Evolutionary conservation across 2,888 invertebrate species (phyloP), one percentile per base, ranked within the genome.

Genomic region (Mallateleia sp.): DNA sequence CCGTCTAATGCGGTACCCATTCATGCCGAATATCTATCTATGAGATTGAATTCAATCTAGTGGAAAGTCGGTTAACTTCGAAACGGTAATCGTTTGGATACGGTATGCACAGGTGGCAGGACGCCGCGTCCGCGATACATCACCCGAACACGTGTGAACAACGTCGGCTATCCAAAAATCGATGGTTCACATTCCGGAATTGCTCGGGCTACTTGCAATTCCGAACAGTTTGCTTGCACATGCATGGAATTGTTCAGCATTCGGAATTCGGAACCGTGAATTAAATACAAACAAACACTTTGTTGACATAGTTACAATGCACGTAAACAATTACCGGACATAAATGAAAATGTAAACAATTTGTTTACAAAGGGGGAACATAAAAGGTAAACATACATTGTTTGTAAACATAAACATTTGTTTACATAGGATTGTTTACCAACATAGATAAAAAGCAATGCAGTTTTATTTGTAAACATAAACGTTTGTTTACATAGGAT

Each of bases 51-150:
- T 90, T 91, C 88, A 91, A 92, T 92, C 92, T 89, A 91, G 72
- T 88, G 92, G 93, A 93, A 92, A 93, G 89, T 83, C 60, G 45
- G 74, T 80, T 87, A 74, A 66, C 72, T 80, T 60, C 69, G 82
- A 88, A 91, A 89, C 90, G 87, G 87, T 90, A 92, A 93, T 93
- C 93, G 91, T 74, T 93, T 91, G 89, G 92, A 89, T 85, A 93
- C 92, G 92, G 89, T 89, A 88, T 80, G 91, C 90, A 93, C 93
- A 93, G 93, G 93, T 94, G 93, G 91, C 88, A 79, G 87, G 87
- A 87, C 58, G 79, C 64, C 82, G 69, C 75, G 74, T 74, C 42
- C 60, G 42, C 71, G 87, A 87, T 83, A 71, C 80, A 77, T 87
- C 87, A 80, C 71, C 71, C 50, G 52, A 67, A 83, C 58, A 52